Conservation (phyloP, 2,797 vertebrate genomes). For the Spea hammondii region DNA sequence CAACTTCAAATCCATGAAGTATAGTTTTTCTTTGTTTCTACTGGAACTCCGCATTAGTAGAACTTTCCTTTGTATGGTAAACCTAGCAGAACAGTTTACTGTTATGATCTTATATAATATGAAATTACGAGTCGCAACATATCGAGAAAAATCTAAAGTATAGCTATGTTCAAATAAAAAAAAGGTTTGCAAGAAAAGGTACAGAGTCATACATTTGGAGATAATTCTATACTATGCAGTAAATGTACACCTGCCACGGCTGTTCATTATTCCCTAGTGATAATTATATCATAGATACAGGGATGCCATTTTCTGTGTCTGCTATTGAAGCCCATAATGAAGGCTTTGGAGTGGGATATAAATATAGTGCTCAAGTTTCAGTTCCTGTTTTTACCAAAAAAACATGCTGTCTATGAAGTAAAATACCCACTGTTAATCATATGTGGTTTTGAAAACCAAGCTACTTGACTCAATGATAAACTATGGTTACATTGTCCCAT, state of each 20-base stretch:
- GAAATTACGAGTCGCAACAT: too few species aligned
- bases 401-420: neutral
- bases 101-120: too few species aligned
- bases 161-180: too few species aligned
- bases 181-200: neutral
- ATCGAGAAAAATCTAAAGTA: too few species aligned
- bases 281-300: neutral
- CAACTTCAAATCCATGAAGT: too few species aligned
- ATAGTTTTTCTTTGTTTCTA: too few species aligned
- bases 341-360: neutral
- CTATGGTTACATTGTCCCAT: too few species aligned
- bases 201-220: neutral
- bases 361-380: neutral
- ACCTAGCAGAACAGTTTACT: too few species aligned
- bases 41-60: too few species aligned
- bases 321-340: neutral
- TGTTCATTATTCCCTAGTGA: neutral
- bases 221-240: neutral
- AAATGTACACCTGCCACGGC: neutral
- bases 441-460: neutral
- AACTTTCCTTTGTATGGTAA: neutral
- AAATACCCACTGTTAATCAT: neutral
- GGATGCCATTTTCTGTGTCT: neutral
- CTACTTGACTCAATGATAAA: too few species aligned
- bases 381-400: neutral